These are phyloP conservation scores for Rachycentron canadum DNA, from an alignment of 2,797 vertebrate species.

Conservation along the genomic window DNA sequence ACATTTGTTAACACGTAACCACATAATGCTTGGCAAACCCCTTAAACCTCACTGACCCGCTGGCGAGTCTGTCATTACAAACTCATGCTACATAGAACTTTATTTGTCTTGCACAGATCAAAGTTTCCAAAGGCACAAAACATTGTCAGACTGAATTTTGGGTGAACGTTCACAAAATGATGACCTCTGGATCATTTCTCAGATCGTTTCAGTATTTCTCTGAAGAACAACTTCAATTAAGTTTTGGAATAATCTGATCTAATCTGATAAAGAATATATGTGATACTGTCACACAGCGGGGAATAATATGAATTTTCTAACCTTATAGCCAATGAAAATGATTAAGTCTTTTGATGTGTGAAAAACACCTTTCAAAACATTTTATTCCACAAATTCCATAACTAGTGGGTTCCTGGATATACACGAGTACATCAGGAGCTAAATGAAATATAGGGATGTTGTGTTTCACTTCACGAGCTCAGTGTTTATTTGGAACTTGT, in stretches of 20 bases:
- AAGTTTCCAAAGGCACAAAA: not conserved
- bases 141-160: not conserved
- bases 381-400: conserved; percentile 38
- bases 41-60: not conserved
- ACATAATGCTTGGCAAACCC: not conserved
- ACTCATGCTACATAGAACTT: not conserved
- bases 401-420: conserved; percentile 47
- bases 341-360: not conserved
- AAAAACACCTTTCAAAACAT: conserved; percentile 11
- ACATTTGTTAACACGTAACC: not conserved
- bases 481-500: conserved; percentile 77
- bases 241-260: not conserved
- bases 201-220: not conserved
- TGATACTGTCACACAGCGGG: not conserved
- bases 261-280: not conserved
- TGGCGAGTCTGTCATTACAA: not conserved
- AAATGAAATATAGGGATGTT: conserved; percentile 69
- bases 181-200: not conserved
- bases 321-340: not conserved
- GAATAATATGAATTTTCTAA: not conserved
- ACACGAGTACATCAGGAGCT: conserved; percentile 59
- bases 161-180: not conserved
- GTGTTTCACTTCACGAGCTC: conserved; percentile 75
- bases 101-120: not conserved
- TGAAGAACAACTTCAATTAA: not conserved